Conservation (phyloP, 2,113 vertebrate species). For the Tragelaphus buxtoni region DNA sequence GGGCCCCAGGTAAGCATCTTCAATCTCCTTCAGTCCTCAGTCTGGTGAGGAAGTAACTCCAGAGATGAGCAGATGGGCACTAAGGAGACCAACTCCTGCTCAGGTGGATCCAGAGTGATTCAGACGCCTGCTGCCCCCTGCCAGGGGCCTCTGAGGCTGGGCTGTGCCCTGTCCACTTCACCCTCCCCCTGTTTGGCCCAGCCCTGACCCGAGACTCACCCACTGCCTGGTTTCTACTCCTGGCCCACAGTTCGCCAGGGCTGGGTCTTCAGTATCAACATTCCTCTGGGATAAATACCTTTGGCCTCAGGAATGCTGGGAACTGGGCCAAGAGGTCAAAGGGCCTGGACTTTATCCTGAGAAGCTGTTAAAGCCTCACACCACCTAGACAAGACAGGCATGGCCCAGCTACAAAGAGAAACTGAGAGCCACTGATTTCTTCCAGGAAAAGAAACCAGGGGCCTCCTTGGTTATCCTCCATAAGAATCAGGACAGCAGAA, state of each 20-base stretch:
- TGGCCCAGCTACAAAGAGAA: background rate
- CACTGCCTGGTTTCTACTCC: background rate
- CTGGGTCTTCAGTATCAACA: background rate
- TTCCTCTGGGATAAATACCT: conserved; percentile 34
- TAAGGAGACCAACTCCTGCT: background rate
- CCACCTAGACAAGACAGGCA: background rate
- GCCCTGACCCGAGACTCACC: background rate
- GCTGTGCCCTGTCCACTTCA: background rate
- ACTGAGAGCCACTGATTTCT: background rate
- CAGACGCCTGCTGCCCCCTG: background rate
- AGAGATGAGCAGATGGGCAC: background rate
- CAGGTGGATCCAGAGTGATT: background rate
- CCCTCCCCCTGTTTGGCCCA: background rate
- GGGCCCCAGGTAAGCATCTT: background rate
- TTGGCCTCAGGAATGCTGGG: conserved; percentile 39
- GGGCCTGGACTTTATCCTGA: background rate
- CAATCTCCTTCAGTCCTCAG: background rate
- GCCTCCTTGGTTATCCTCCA: background rate
- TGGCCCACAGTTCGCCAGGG: background rate
- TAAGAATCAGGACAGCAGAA: background rate
- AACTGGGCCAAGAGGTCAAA: conserved; percentile 19
- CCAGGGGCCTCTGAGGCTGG: background rate
- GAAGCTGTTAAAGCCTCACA: background rate
- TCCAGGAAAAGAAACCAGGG: background rate
- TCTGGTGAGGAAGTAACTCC: background rate